Conservation (phyloP, 2,113 vertebrate genomes). For the Anarhynchus alexandrinus region DNA sequence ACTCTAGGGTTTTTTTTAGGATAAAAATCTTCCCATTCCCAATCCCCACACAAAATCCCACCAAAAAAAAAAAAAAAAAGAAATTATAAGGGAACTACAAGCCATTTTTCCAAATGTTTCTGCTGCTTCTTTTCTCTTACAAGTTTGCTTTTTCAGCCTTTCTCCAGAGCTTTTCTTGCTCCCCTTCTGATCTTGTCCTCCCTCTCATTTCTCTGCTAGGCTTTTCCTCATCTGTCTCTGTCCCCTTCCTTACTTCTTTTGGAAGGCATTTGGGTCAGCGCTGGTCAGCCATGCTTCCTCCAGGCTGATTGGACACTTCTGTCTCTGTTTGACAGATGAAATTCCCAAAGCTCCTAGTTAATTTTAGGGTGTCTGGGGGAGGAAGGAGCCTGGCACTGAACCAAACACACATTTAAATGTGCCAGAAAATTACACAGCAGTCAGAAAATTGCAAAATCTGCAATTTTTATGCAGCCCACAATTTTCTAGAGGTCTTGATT, state of each 20-base stretch:
- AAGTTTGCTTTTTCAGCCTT: background rate
- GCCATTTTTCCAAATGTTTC: background rate
- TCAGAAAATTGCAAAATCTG: conserved; percentile 58
- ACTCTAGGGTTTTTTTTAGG: background rate
- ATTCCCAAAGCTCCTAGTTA: conserved; percentile 61
- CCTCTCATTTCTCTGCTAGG: background rate
- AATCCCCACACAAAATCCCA: background rate
- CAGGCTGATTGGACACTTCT: conserved; percentile 26
- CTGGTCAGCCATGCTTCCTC: background rate
- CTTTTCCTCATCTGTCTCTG: background rate
- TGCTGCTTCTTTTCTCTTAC: background rate
- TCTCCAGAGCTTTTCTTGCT: background rate
- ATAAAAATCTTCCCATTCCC: background rate
- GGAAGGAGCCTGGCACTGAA: conserved; percentile 5
- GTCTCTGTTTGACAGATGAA: conserved; percentile 32
- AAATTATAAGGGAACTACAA: background rate
- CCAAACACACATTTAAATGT: conserved; percentile 27
- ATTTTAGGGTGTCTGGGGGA: conserved; percentile 61
- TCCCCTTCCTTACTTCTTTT: background rate
- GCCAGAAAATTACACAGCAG: conserved; percentile 51
- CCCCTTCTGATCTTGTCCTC: background rate
- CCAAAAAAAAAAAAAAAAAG: background rate
- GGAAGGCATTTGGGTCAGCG: background rate
- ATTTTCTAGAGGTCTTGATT: conserved; percentile 58
- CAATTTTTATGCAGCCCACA: conserved; percentile 38